Evolutionary conservation across 2,113 vertebrate species (phyloP), one percentile per base, ranked within the genome.

Genomic region (Perca schrenkii): DNA sequence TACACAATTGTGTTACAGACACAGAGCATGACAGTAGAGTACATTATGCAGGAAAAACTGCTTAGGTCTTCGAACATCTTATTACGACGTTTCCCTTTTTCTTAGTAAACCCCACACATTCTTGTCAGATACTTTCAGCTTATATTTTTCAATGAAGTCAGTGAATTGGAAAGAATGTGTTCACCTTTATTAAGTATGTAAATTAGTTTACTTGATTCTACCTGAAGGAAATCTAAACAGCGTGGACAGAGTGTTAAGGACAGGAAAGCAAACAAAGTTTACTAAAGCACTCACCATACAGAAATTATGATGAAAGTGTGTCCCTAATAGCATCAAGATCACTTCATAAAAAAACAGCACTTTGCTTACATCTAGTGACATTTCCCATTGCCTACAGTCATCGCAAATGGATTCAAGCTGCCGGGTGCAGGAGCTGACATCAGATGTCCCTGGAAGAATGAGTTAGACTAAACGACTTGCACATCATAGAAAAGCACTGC

Each of bases 401-500:
- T 21, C 34, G 12, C n/a, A 62, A 17, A 69, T 58, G 19, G 47
- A 75, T 67, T 77, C 25, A 63, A 69, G 58, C 70, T 74, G 58
- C 49, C 6, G 2, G 47, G 25, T 52, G 3, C 3, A 1, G 62
- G 8, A 61, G 19, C 63, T 69, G 81, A 83, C 80, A 74, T 83
- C 84, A 87, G 69, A 15, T 62, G 70, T 65, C 52, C 57, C 10
- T 69, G 57, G 25, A 83, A 86, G 86, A 88, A 92, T 79, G 85
- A 91, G 74, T 75, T 54, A 25, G 77, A 76, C 47, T 36, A 65
- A 86, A 54, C 68, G n/a, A 77, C 76, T 77, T 80, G 21, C 62
- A 21, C 60, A 58, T 86, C 75, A 69, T 34, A 54, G 58, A 52
- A 66, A 80, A 71, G 61, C 60, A n/a, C 82, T 31, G 19, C 7